These are phyloP conservation scores for Scartelaos histophorus DNA, from an alignment of 2,113 vertebrate genomes.

Conservation along the genomic window DNA sequence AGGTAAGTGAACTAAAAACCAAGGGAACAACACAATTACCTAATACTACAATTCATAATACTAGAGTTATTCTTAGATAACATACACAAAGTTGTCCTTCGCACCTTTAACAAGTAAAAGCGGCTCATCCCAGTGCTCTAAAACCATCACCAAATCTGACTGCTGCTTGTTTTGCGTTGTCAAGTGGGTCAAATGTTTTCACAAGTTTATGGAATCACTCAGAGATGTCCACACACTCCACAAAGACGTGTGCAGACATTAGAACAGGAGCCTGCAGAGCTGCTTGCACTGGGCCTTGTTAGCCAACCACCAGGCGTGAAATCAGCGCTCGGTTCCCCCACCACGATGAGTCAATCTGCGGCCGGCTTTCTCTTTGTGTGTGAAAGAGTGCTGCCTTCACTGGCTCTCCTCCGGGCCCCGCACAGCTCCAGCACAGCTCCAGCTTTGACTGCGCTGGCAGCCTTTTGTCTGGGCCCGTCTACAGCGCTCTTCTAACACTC, in stretches of 20 bases:
- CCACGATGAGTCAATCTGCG: slow-evolving; percentile 70
- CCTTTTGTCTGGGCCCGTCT: slow-evolving; percentile 62
- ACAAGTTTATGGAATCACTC: not conserved
- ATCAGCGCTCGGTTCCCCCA: slow-evolving; percentile 67
- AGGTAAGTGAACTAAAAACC: no score
- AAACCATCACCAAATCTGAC: not conserved
- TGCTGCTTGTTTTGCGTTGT: slow-evolving; percentile 2
- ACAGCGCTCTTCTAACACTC: slow-evolving; percentile 47
- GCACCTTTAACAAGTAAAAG: not conserved
- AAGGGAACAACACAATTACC: no score
- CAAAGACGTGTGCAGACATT: slow-evolving; percentile 28
- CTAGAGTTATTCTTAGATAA: no score
- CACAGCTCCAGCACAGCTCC: slow-evolving; percentile 59
- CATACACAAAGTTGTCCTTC: no score
- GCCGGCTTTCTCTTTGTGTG: slow-evolving; percentile 58
- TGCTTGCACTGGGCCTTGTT: slow-evolving; percentile 64
- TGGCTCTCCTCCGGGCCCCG: slow-evolving; percentile 62
- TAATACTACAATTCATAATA: no score
- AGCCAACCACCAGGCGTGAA: slow-evolving; percentile 71
- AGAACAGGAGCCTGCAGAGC: slow-evolving; percentile 64
- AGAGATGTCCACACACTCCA: slow-evolving; percentile 23
- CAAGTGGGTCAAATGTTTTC: not conserved
- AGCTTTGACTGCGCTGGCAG: slow-evolving; percentile 56
- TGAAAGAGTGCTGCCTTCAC: slow-evolving; percentile 40
- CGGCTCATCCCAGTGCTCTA: not conserved